Conservation (phyloP, 2,888 invertebrate genomes). For the Proisotoma minuta region DNA sequence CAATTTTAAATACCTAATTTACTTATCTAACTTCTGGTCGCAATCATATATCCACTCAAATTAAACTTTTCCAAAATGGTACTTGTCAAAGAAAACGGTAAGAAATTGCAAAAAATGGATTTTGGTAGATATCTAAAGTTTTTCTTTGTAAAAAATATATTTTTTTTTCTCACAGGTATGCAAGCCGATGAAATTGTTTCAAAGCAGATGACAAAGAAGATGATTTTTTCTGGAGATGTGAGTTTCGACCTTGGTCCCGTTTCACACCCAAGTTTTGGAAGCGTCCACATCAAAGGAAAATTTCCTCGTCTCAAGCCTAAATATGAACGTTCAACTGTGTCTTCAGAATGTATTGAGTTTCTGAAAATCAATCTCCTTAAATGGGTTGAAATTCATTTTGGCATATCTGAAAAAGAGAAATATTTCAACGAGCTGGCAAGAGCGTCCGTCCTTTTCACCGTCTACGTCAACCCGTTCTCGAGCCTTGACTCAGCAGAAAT, state of each 20-base stretch:
- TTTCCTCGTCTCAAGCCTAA: background rate
- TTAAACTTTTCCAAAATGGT: too few species aligned
- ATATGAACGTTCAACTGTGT: background rate
- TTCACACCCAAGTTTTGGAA: background rate
- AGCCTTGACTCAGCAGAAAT: background rate
- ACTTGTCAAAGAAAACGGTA: too few species aligned
- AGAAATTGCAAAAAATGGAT: too few species aligned
- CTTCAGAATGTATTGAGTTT: background rate
- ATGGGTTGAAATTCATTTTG: background rate
- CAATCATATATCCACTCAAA: too few species aligned
- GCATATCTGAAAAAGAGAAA: background rate
- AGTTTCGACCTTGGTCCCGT: background rate
- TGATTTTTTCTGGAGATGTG: background rate
- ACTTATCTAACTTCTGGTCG: too few species aligned
- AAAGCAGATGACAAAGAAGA: too few species aligned
- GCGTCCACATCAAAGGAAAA: background rate
- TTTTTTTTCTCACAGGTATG: too few species aligned
- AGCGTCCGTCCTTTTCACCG: background rate
- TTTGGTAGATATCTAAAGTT: too few species aligned
- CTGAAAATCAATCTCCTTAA: background rate
- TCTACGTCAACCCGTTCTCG: conserved; percentile 8
- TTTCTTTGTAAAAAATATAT: too few species aligned
- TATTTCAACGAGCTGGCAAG: background rate
- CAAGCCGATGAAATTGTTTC: too few species aligned
- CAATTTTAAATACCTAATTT: too few species aligned